Conservation (phyloP, 2,113 vertebrate genomes). For the Entelurus aequoreus region DNA sequence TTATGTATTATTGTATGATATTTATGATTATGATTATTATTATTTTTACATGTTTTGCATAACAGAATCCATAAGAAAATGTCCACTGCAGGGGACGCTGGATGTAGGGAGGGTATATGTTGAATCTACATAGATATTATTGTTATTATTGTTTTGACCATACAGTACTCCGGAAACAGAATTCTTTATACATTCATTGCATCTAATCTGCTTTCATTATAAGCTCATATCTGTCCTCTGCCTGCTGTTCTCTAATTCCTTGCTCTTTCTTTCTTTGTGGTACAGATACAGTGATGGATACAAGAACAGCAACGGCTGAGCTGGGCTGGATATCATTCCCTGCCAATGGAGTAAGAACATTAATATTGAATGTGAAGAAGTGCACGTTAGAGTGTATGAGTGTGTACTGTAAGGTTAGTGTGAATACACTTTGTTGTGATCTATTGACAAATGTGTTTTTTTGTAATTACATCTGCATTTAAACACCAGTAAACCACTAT, state of each 20-base stretch:
- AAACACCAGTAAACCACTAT: constrained; percentile 55
- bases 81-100: no score
- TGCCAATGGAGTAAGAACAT: constrained; percentile 86
- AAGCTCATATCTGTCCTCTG: constrained; percentile 34
- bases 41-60: no score
- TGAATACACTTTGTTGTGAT: constrained; percentile 45
- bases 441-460: constrained; percentile 36
- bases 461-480: constrained; percentile 61
- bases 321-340: constrained; percentile 94
- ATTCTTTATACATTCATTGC: not conserved
- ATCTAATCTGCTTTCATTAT: not conserved
- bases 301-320: constrained; percentile 91
- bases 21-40: no score
- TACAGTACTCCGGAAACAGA: not conserved
- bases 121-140: no score
- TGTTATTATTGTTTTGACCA: not conserved
- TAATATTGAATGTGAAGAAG: constrained; percentile 19
- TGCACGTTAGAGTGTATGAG: constrained; percentile 10
- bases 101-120: no score
- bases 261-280: constrained; percentile 34
- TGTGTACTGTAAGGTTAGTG: constrained; percentile 33
- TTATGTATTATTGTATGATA: no score
- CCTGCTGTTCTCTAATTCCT: constrained; percentile 12
- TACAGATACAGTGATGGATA: constrained; percentile 95
- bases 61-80: no score